phyloP scores from a whole-genome alignment of 2,113 vertebrate genomes.

The Ageneiosus marmoratus region DNA sequence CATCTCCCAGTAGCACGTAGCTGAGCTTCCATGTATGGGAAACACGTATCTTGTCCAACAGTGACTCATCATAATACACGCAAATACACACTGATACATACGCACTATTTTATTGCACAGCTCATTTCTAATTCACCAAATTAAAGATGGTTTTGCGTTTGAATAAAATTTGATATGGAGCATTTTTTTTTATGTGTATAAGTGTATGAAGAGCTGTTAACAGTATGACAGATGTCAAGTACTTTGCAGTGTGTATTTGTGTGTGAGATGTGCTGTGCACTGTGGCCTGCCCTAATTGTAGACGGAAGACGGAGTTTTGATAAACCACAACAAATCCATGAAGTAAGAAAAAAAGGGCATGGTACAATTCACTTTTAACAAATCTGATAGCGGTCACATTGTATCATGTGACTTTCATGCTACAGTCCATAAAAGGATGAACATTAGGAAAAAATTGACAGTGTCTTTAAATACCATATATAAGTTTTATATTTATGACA shows the following conservation, averaged over 20 bases:
- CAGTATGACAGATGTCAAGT: slow-evolving; percentile 22
- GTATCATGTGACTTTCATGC: slow-evolving; percentile 73
- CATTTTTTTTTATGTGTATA: slow-evolving; percentile 29
- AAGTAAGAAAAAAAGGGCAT: slow-evolving; percentile 50
- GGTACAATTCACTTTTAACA: slow-evolving; percentile 37
- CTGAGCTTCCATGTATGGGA: slow-evolving; percentile 26
- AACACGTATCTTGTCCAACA: slow-evolving; percentile 35
- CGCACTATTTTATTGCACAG: slow-evolving; percentile 47
- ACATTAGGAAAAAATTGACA: slow-evolving; percentile 60
- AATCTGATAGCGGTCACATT: slow-evolving; percentile 64
- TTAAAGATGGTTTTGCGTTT: slow-evolving; percentile 26
- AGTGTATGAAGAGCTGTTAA: slow-evolving; percentile 33
- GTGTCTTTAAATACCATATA: slow-evolving; percentile 65
- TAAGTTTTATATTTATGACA: slow-evolving; percentile 72
- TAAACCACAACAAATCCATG: slow-evolving; percentile 62
- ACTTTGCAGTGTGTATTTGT: slow-evolving; percentile 31
- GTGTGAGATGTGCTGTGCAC: slow-evolving; percentile 60
- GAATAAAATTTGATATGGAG: slow-evolving; percentile 37
- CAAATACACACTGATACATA: slow-evolving; percentile 23
- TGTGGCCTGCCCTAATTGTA: slow-evolving; percentile 73
- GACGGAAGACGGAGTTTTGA: slow-evolving; percentile 72
- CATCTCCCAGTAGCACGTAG: slow-evolving; percentile 37
- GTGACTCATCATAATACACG: slow-evolving; percentile 41
- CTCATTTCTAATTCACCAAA: slow-evolving; percentile 34
- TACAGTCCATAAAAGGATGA: slow-evolving; percentile 73